Conservation (phyloP, 2,888 invertebrate genomes). For the Tortrix viridana region DNA sequence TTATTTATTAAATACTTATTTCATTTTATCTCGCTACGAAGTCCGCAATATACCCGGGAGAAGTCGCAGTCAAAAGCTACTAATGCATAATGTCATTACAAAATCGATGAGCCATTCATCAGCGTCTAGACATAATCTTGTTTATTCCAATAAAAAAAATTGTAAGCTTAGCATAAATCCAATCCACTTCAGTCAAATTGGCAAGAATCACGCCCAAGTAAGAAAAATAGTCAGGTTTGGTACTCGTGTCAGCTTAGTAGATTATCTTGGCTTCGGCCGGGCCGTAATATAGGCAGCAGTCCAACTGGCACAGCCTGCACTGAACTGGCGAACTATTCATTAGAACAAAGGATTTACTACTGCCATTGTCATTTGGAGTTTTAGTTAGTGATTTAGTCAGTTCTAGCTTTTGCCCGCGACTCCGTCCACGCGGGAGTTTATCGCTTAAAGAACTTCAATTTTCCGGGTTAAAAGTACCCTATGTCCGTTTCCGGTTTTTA, state of each 20-base stretch:
- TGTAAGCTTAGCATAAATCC: conserved; percentile 17
- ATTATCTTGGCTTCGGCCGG: conserved; percentile 66
- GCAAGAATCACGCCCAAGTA: conserved; percentile 33
- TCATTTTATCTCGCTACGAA: too few relatives aligned
- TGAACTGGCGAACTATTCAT: conserved; percentile 55
- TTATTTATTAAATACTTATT: too few relatives aligned
- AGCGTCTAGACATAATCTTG: not conserved
- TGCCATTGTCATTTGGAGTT: conserved; percentile 60
- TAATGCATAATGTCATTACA: not conserved
- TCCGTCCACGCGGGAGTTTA: too few relatives aligned
- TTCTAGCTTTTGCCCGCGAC: not conserved
- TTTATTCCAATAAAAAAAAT: not conserved
- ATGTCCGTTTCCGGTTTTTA: too few relatives aligned
- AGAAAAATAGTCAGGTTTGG: conserved; percentile 41
- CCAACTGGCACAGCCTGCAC: conserved; percentile 45
- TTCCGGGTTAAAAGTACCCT: too few relatives aligned
- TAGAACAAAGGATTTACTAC: conserved; percentile 65
- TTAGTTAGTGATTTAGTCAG: conserved; percentile 49
- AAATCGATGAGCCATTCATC: not conserved
- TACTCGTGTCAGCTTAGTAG: conserved; percentile 57
- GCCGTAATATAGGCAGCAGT: conserved; percentile 45
- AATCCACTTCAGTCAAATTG: conserved; percentile 37
- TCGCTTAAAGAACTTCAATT: too few relatives aligned
- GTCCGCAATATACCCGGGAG: too few relatives aligned
- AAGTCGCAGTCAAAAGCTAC: too few relatives aligned